Evolutionary conservation across 2,113 vertebrate genomes (phyloP).

Genomic region (Diadophis punctatus): DNA sequence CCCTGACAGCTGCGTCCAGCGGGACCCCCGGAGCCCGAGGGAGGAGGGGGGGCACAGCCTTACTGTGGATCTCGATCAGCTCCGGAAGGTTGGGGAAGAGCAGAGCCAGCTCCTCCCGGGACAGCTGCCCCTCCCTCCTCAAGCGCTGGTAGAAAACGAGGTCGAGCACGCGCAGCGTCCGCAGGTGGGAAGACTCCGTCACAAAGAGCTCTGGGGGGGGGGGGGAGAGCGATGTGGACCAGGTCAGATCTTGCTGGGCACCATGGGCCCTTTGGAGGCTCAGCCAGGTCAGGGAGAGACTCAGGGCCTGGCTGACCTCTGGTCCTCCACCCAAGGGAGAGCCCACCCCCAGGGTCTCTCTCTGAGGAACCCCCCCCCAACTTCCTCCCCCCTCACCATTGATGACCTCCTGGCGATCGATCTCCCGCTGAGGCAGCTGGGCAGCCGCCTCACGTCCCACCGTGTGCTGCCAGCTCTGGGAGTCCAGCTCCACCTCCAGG

Average conservation of each 20-base stretch:
- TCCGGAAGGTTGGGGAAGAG: slow-evolving; percentile 91
- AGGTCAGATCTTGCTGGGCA: rapidly evolving
- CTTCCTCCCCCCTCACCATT: slow-evolving; percentile 73
- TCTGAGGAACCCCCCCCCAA: neutral
- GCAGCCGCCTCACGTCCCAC: slow-evolving; percentile 75
- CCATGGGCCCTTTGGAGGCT: neutral
- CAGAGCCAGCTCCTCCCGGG: slow-evolving; percentile 79
- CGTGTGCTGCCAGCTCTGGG: slow-evolving; percentile 87
- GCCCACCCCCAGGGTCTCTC: neutral
- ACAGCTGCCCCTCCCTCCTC: slow-evolving; percentile 76
- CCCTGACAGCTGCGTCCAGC: neutral
- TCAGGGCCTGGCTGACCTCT: neutral
- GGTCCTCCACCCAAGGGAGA: neutral
- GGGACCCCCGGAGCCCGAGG: rapidly evolving
- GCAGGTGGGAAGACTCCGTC: slow-evolving; percentile 85
- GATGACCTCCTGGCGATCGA: slow-evolving; percentile 91
- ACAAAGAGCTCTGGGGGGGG: slow-evolving; percentile 80
- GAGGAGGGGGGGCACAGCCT: slow-evolving; percentile 25
- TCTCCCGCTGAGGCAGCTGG: slow-evolving; percentile 74
- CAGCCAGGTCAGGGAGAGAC: neutral
- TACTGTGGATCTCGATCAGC: slow-evolving; percentile 88
- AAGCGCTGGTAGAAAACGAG: slow-evolving; percentile 88
- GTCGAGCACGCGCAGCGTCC: slow-evolving; percentile 85
- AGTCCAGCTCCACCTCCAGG: slow-evolving; percentile 69
- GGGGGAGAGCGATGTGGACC: neutral